Conservation (phyloP, 2,888 invertebrate genomes). For the Habrosyne pyritoides region DNA sequence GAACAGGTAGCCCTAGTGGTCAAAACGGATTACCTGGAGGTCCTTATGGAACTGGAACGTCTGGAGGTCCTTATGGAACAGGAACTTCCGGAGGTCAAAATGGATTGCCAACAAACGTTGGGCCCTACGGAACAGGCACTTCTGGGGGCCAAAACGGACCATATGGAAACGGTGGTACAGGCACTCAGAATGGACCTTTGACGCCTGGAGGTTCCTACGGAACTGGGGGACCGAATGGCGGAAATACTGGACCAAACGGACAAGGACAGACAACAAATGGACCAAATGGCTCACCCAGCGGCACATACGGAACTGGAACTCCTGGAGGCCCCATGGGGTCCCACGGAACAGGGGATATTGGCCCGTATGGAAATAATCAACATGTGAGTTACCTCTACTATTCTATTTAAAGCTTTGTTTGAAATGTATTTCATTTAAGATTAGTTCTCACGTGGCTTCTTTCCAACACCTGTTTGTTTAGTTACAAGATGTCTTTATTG, state of each 20-base stretch:
- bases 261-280: constrained; percentile 6
- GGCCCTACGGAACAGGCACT: constrained; percentile 12
- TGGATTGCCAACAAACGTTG: constrained; percentile 7
- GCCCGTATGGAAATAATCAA: constrained; percentile 14
- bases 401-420: too few species aligned
- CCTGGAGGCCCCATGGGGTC: not conserved
- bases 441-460: too few species aligned
- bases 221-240: not conserved
- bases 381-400: not conserved
- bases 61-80: constrained; percentile 9
- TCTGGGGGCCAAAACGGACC: constrained; percentile 10
- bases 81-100: constrained; percentile 4
- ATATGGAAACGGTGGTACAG: constrained; percentile 10
- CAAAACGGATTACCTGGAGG: constrained; percentile 9
- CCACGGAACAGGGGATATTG: constrained; percentile 5
- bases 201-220: too few species aligned
- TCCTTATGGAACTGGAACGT: constrained; percentile 10
- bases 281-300: constrained; percentile 15
- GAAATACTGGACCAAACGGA: not conserved
- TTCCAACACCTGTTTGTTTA: too few species aligned
- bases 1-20: constrained; percentile 15
- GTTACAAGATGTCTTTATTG: too few species aligned
- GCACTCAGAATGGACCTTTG: not conserved
- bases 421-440: too few species aligned
- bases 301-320: not conserved